Evolutionary conservation across 1,140 invertebrate genomes (phyloP).

Genomic region (Papilio xuthus): DNA sequence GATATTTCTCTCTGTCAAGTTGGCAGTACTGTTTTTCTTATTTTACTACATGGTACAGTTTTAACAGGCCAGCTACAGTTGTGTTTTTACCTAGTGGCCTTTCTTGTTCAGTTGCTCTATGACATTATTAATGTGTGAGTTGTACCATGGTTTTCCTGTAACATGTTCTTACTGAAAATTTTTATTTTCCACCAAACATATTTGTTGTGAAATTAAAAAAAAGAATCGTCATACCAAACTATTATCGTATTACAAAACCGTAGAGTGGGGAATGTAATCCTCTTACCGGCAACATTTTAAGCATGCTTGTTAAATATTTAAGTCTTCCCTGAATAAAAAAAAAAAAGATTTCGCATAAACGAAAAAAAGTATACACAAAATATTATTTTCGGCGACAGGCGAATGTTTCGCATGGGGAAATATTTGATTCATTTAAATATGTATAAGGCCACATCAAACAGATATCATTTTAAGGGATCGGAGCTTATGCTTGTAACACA

Average conservation of each 20-base stretch:
- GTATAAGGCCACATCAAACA: conserved; percentile 60
- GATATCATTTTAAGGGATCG: conserved; percentile 53
- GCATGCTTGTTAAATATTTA: conserved; percentile 35
- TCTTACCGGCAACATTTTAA: conserved; percentile 27
- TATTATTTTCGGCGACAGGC: conserved; percentile 35
- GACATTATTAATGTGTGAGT: neutral
- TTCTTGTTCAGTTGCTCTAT: neutral
- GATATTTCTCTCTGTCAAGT: conserved; percentile 27
- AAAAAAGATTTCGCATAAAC: conserved; percentile 40
- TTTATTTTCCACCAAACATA: neutral
- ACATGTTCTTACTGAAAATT: too few species aligned
- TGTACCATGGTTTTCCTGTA: too few species aligned
- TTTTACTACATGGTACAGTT: conserved; percentile 7
- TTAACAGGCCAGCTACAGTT: neutral
- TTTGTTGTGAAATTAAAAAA: neutral
- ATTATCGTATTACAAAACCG: neutral
- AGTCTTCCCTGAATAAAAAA: conserved; percentile 3
- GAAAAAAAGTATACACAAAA: conserved; percentile 31
- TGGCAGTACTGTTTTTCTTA: conserved; percentile 20
- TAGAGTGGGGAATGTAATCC: conserved; percentile 12
- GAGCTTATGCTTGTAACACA: conserved; percentile 34
- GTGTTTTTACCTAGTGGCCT: neutral
- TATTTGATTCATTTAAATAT: conserved; percentile 64
- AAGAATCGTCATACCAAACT: neutral
- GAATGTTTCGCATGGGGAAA: conserved; percentile 44